Evolutionary conservation across 2,797 vertebrate genomes (phyloP).

Genomic region (Enteromius thamalakanensis): DNA sequence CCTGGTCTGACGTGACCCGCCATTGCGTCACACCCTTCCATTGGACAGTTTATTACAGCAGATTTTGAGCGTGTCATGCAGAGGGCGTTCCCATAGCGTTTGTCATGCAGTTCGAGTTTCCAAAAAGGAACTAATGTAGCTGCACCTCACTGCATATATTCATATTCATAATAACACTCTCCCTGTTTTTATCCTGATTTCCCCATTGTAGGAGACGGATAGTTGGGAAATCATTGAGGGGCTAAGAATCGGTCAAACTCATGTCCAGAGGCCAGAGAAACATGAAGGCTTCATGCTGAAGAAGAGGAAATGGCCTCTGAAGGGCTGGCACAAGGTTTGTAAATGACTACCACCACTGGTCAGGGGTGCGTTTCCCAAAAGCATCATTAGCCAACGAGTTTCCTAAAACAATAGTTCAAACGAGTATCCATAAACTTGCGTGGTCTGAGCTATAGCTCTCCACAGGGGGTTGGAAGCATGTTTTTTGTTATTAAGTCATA

Average conservation of each 20-base stretch:
- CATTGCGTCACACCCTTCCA: too few relatives aligned
- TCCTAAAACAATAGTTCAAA: background rate
- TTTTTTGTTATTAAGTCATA: background rate
- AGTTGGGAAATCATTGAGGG: constrained; percentile 99
- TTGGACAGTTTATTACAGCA: too few relatives aligned
- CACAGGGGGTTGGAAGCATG: background rate
- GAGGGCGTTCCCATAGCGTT: too few relatives aligned
- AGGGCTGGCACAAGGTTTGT: constrained; percentile 99
- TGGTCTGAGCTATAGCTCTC: background rate
- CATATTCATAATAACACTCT: background rate
- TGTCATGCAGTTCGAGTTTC: too few relatives aligned
- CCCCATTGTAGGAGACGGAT: constrained; percentile 85
- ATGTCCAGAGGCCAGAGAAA: constrained; percentile 95
- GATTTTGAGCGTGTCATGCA: too few relatives aligned
- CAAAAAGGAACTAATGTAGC: background rate
- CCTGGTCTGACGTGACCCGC: too few relatives aligned
- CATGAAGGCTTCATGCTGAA: constrained; percentile 99
- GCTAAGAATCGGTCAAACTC: constrained; percentile 96
- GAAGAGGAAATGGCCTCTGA: constrained; percentile 99
- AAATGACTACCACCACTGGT: background rate
- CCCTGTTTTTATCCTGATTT: background rate
- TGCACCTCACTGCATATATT: background rate
- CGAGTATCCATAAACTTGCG: background rate
- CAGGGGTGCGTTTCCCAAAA: background rate
- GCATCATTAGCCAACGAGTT: background rate